Evolutionary conservation across 2,113 vertebrate genomes (phyloP).

Genomic region (Tragelaphus scriptus): DNA sequence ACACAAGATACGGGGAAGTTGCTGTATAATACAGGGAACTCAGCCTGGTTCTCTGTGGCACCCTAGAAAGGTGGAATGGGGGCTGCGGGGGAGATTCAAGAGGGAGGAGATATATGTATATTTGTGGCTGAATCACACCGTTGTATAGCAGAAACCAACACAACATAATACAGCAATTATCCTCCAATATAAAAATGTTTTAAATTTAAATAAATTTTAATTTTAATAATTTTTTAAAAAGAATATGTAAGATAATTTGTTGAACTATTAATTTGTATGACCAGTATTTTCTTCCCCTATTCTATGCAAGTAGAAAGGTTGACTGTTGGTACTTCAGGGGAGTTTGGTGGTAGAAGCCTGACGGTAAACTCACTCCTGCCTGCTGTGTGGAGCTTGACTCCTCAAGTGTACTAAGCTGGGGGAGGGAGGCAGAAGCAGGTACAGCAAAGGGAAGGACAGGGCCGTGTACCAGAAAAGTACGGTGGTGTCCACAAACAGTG

Average conservation of each 20-base stretch:
- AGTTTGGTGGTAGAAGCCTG: neutral
- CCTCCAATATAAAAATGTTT: neutral
- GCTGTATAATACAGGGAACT: neutral
- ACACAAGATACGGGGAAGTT: neutral
- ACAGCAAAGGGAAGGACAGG: neutral
- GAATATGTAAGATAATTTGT: neutral
- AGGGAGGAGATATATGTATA: neutral
- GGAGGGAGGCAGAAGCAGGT: neutral
- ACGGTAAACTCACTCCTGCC: neutral
- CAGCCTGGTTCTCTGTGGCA: neutral
- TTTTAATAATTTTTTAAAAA: neutral
- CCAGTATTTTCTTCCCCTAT: neutral
- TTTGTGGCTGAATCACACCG: neutral
- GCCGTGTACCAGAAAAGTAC: rapidly evolving
- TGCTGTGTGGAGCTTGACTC: neutral
- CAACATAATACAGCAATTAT: neutral
- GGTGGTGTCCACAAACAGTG: neutral
- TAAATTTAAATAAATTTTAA: neutral
- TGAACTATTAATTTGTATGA: neutral
- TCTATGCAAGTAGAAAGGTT: neutral
- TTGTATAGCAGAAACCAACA: neutral
- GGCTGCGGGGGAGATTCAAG: neutral
- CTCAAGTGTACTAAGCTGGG: neutral
- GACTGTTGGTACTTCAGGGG: neutral
- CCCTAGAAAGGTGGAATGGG: neutral